Evolutionary conservation across 1,140 invertebrate species (phyloP).

Genomic region (Heliconius himera): DNA sequence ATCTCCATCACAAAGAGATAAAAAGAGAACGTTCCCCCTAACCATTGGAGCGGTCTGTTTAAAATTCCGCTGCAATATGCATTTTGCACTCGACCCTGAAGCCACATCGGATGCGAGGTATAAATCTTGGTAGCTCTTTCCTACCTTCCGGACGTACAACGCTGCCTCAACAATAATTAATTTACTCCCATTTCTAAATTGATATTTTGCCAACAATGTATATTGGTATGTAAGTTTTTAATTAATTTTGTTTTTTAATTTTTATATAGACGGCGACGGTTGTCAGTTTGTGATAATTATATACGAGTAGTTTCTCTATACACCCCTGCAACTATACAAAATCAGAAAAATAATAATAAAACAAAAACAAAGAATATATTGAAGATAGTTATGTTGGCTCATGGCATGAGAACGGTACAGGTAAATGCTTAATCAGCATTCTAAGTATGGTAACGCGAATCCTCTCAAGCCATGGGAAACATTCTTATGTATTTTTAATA

Average conservation of each 20-base stretch:
- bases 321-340: no score
- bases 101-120: conserved; percentile 31
- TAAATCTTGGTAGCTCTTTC: conserved; percentile 36
- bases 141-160: conserved; percentile 30
- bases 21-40: neutral
- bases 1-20: neutral
- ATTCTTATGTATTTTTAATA: no score
- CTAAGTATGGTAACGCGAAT: no score
- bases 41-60: neutral
- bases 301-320: no score
- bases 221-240: neutral
- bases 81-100: conserved; percentile 15
- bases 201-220: conserved; percentile 22
- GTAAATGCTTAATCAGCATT: no score
- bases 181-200: conserved; percentile 22
- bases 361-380: no score
- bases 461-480: no score
- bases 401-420: no score
- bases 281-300: no score
- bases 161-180: conserved; percentile 32
- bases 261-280: no score
- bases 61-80: conserved; percentile 14
- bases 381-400: no score
- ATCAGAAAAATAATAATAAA: no score
- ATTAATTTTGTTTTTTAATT: neutral